Base-by-base conservation (phyloP, 2,113 vertebrate genomes). In the Crotophaga sulcirostris region DNA sequence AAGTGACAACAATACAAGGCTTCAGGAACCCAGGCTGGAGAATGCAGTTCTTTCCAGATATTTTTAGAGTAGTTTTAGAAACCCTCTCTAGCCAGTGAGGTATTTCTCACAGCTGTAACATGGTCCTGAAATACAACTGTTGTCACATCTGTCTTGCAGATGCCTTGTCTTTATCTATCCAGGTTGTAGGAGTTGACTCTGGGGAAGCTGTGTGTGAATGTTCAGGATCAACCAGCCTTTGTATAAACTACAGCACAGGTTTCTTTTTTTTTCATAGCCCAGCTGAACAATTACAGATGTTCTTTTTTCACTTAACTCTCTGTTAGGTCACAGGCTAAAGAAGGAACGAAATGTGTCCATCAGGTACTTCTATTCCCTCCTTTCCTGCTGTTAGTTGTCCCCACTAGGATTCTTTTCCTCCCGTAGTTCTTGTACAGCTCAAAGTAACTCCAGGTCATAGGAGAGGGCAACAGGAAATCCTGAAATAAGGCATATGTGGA, bases 381-480 rank as follows among this genome's bases (percentile, higher is more conserved):
- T 83, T 97, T 96, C 93, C 93, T 96, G 96, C 56, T 56, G 34
- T 95, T 96, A 93, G 83, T 49, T 87, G 56, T 84, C 64, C 76
- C 52, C 52, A 29, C n/a, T 49, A 89, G 52, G 68, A 56, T n/a
- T 84, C 67, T 78, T 87, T 95, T 95, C 94, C 93, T 96, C 94
- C 64, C 33, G 84, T 89, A 83, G 92, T 94, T 56, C 56, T 78
- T 81, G 52, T 24, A 21, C 26, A 95, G 76, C 75, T 90, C 72
- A 74, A 77, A 94, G 93, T 68, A 95, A 34, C 83, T 96, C 68
- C 86, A 96, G 94, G 89, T 88, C 92, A 66, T 73, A 92, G 40
- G 25, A 76, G 23, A 89, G 73, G 83, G 88, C 93, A 92, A 72
- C 68, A 95, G 96, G 96, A 96, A 96, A 96, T 96, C 96, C 96